Evolutionary conservation across 2,888 invertebrate genomes (phyloP).

Genomic region (Sycophila texana): DNA sequence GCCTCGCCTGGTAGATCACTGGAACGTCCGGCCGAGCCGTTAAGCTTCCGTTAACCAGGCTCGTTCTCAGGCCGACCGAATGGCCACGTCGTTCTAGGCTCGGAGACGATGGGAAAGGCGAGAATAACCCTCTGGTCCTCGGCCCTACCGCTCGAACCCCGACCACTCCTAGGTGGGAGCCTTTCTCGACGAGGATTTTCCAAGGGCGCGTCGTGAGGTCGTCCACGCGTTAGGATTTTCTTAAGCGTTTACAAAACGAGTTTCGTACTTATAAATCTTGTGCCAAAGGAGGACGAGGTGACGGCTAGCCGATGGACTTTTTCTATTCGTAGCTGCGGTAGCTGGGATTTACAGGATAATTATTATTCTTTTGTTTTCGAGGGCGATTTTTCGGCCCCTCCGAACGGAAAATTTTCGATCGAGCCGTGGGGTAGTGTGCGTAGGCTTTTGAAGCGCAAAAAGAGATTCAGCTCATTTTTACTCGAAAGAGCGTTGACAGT

Average conservation of each 20-base stretch:
- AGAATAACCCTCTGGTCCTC: constrained; percentile 33
- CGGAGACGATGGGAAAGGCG: neutral
- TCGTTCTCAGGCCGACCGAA: constrained; percentile 26
- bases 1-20: constrained; percentile 46
- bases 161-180: neutral
- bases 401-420: constrained; percentile 22
- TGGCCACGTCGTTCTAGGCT: constrained; percentile 3
- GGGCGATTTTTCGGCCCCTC: constrained; percentile 31
- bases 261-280: constrained; percentile 39
- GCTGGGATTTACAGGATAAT: constrained; percentile 11
- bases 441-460: constrained; percentile 8
- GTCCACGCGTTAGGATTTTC: constrained; percentile 15
- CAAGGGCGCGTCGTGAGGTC: constrained; percentile 1
- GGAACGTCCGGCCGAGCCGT: constrained; percentile 2
- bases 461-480: constrained; percentile 21
- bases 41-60: constrained; percentile 20
- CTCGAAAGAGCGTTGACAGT: constrained; percentile 27
- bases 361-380: constrained; percentile 28
- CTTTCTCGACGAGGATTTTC: constrained; percentile 15
- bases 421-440: neutral
- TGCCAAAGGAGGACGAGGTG: constrained; percentile 47
- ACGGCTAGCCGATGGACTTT: constrained; percentile 23
- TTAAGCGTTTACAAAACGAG: constrained; percentile 45
- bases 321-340: constrained; percentile 39
- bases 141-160: constrained; percentile 25